Evolutionary conservation across 1,140 invertebrate species (phyloP), one percentile per base, ranked within the genome.

Genomic region (Latrodectus geometricus): DNA sequence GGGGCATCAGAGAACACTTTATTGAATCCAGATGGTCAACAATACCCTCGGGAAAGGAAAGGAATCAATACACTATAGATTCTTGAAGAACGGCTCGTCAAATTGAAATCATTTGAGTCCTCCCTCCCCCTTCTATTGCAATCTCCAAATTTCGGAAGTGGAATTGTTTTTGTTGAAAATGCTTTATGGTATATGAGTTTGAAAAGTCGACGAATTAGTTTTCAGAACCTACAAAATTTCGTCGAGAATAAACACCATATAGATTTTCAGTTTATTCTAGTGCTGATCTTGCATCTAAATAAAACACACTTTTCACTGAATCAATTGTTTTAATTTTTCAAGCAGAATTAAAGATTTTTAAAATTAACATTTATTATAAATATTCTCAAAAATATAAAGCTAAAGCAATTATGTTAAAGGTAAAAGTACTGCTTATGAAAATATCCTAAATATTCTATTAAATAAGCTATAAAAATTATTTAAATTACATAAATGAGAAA

Each of bases 1-100:
- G 14, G 54, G 54, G 54, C 54, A 56, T 56, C 54, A 56, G 54
- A 56, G 54, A 56, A 56, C 8, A 56, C 54, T 81, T 81, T 81
- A 81, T 81, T 81, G 78, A 72, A 81, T 81, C 66, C 66, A 81
- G 68, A 14, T 70, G 78, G 78, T 81, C 78, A 81, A 81, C 78
- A 56, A 54, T 52, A 49, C 66, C 78, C 49, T 9, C 20, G 12
- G 52, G 79, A 49, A 17, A 68, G 11, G 17, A 68, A 20, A 54
- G 14, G 48, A 72, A 81, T 81, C 79, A 72, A 81, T 79, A 81
- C 0, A 14, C 7, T 70, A 35, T 17, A 8, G 9, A n/a, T 54
- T 72, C 35, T 20, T 23, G 68, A 15, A 68, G 50, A 54, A 20
- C 15, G 52, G 49, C 20, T 81, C 52, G 20, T 56, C 66, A 81